Evolutionary conservation across 2,113 vertebrate genomes (phyloP).

Genomic region (Paraplagusia blochii): DNA sequence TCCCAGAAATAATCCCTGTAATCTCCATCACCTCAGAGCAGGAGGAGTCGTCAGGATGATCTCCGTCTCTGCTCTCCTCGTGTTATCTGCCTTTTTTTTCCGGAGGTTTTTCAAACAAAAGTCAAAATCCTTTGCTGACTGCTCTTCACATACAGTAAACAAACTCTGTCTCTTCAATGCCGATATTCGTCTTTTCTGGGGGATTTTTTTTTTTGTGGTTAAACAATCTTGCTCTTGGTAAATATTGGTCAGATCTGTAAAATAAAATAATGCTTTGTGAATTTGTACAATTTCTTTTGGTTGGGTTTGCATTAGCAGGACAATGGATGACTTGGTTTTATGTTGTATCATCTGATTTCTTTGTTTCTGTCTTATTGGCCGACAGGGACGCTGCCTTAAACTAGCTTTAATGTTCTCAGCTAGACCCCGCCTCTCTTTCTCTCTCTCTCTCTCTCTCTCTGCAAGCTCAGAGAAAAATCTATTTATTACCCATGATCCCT

Average conservation of each 20-base stretch:
- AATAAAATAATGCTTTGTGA: conserved; percentile 86
- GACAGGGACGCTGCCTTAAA: conserved; percentile 91
- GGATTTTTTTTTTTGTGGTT: conserved; percentile 63
- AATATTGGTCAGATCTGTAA: conserved; percentile 84
- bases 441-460: conserved; percentile 39
- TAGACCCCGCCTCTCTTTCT: conserved; percentile 44
- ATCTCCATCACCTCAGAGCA: not conserved
- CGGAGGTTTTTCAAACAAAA: not conserved
- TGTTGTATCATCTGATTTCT: conserved; percentile 74
- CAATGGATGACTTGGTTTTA: conserved; percentile 81
- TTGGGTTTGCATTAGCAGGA: conserved; percentile 67
- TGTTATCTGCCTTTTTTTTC: no score
- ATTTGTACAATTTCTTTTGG: conserved; percentile 84
- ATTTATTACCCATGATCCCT: conserved; percentile 74
- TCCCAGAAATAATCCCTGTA: not conserved
- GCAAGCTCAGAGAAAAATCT: conserved; percentile 66
- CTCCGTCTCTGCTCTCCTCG: no score
- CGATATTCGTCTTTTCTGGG: conserved; percentile 56
- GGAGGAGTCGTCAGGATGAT: no score
- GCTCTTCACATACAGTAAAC: not conserved
- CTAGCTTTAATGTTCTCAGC: conserved; percentile 78
- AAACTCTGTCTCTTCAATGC: not conserved
- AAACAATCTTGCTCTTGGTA: conserved; percentile 85
- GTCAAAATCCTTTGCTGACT: not conserved
- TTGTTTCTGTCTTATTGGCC: conserved; percentile 83